A percentile compares a stretch with the other conserved stretches of the same genome.
Conservation (phyloP, 2,113 vertebrate species). For the Empidonax traillii region DNA sequence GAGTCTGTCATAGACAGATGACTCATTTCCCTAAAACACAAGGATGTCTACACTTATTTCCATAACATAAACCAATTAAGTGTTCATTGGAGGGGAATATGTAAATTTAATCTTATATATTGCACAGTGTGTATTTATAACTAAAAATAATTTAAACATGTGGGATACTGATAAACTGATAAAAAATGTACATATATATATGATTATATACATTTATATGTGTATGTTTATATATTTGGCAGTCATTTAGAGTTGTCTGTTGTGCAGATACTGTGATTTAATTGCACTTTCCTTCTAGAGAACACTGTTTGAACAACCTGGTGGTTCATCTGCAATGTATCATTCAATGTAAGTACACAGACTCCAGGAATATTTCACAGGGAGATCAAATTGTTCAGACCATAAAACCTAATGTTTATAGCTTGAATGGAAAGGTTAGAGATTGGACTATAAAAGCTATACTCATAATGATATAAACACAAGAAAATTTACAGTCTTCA, state of each 20-base stretch:
- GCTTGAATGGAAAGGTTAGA: not conserved
- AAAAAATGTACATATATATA: not conserved
- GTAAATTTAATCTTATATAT: not conserved
- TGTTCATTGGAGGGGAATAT: not conserved
- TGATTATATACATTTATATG: not conserved
- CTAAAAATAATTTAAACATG: not conserved
- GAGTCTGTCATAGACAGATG: not conserved
- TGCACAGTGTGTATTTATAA: not conserved
- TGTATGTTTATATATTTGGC: not conserved
- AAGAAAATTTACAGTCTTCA: not conserved
- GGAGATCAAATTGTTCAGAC: not conserved
- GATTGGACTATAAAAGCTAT: not conserved
- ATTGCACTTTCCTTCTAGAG: constrained; percentile 75
- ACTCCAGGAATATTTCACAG: not conserved
- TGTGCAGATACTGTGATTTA: not conserved
- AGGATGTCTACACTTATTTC: not conserved
- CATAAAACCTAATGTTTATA: constrained; percentile 3
- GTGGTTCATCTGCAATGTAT: constrained; percentile 81
- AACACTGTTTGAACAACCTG: constrained; percentile 72
- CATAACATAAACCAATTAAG: not conserved
- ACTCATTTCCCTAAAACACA: not conserved
- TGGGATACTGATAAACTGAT: not conserved
- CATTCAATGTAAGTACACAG: constrained; percentile 79
- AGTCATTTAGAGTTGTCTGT: not conserved
- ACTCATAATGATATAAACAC: not conserved